These are phyloP conservation scores for Percopsis transmontana DNA, from an alignment of 2,113 vertebrate species.

Conservation along the genomic window DNA sequence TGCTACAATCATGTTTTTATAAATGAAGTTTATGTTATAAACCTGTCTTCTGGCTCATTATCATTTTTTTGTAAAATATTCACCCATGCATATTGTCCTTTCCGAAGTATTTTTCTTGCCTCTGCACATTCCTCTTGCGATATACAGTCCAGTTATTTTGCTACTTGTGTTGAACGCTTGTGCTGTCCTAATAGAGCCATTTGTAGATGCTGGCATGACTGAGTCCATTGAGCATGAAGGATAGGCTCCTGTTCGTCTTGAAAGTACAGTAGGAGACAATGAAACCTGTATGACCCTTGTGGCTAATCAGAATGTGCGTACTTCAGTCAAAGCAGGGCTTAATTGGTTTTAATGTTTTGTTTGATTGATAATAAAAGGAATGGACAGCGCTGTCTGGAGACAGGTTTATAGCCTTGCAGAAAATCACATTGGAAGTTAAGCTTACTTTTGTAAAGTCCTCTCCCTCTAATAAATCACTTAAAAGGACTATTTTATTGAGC, in stretches of 20 bases:
- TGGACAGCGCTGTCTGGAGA: slow-evolving; percentile 2
- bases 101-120: not conserved
- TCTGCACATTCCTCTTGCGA: not conserved
- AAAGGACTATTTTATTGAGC: slow-evolving; percentile 2
- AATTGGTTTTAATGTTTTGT: slow-evolving; percentile 2
- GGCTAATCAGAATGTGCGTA: not conserved
- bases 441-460: slow-evolving; percentile 18
- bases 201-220: too few relatives aligned
- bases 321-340: not conserved
- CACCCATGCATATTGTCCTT: not conserved
- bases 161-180: too few relatives aligned
- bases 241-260: too few relatives aligned
- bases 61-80: slow-evolving; percentile 25
- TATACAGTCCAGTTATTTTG: too few relatives aligned
- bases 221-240: too few relatives aligned
- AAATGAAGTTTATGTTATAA: slow-evolving; percentile 32
- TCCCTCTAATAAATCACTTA: not conserved
- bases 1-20: slow-evolving; percentile 7
- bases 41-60: slow-evolving; percentile 31
- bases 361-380: not conserved
- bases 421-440: slow-evolving; percentile 12
- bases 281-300: too few relatives aligned
- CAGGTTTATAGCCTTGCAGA: slow-evolving; percentile 19
- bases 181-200: too few relatives aligned
- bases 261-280: too few relatives aligned